Base-by-base conservation (phyloP, 2,888 invertebrate genomes). In the Anoplius nigerrimus region DNA sequence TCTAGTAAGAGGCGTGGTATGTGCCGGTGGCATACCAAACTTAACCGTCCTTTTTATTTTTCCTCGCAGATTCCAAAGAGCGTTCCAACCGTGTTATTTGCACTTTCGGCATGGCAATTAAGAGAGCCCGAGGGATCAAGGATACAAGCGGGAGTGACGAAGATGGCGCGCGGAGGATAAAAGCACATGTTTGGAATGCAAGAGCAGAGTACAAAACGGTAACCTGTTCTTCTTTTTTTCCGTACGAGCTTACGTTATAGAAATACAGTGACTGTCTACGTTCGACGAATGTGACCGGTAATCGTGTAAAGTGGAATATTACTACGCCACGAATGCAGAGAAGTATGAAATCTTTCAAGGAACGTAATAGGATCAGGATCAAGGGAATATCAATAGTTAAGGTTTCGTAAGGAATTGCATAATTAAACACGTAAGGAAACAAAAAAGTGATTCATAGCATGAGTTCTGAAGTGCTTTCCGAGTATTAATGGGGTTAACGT, bases 1-100 rank as follows among this genome's bases (percentile, higher is more conserved):
- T 82, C 81, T 77, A 82, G 78, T 80, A 79, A 84, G 80, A 77
- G 79, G 75, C 62, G 71, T 79, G 84, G 83, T 79, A 84, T 83
- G 80, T 73, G 78, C 66, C 61, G 71, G 71, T 72, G 76, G 69
- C 79, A 82, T 78, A 78, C 79, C 80, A 56, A 79, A 74, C 69
- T 74, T 71, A 55, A 71, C 69, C 62, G 43, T 48, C 74, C 68
- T 43, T 75, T 77, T 72, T 74, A 61, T 72, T 64, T 72, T 69
- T 70, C 60, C 46, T 43, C 11, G 18, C 22, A 34, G 34, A 34
- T 34, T 34, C 34, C 34, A 34, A 34, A 34, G 34, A 34, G 34
- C 34, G 34, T 34, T 34, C 34, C 34, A 34, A 34, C 48, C 52
- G 34, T 51, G 42, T 66, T 65, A 64, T 61, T 64, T 52, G 43